Evolutionary conservation across 1,140 invertebrate genomes (phyloP).

Genomic region (Asbolus verrucosus): DNA sequence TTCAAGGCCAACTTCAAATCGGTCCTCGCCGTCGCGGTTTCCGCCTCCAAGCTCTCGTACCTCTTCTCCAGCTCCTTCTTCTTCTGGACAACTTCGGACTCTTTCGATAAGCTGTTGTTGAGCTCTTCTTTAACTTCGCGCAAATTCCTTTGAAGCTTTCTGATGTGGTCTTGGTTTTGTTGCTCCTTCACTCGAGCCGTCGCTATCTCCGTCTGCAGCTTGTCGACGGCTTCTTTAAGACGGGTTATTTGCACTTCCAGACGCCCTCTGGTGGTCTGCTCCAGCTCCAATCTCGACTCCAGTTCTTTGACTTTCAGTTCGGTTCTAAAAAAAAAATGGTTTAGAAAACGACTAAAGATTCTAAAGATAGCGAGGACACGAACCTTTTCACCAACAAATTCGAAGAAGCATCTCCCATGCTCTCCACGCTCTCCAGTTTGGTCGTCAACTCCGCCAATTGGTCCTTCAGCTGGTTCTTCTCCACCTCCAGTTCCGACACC

Average conservation of each 20-base stretch:
- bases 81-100: slow-evolving; percentile 78
- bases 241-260: slow-evolving; percentile 86
- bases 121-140: slow-evolving; percentile 74
- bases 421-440: slow-evolving; percentile 82
- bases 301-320: slow-evolving; percentile 88
- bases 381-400: slow-evolving; percentile 77
- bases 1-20: slow-evolving; percentile 86
- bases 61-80: slow-evolving; percentile 78
- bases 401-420: slow-evolving; percentile 80
- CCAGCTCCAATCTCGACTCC: slow-evolving; percentile 89
- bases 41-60: slow-evolving; percentile 74
- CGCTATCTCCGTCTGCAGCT: slow-evolving; percentile 80
- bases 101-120: slow-evolving; percentile 73
- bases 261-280: slow-evolving; percentile 84
- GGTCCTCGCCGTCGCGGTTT: slow-evolving; percentile 72
- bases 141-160: slow-evolving; percentile 77
- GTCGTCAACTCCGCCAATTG: slow-evolving; percentile 81
- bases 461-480: slow-evolving; percentile 81
- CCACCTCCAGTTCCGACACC: slow-evolving; percentile 82
- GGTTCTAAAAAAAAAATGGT: slow-evolving; percentile 65
- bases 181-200: slow-evolving; percentile 78
- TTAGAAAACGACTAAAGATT: not conserved
- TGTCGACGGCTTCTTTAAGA: slow-evolving; percentile 87
- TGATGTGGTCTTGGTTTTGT: slow-evolving; percentile 79
- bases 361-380: slow-evolving; percentile 10